Conservation (phyloP, 2,113 vertebrate species). For the Lasiurus borealis region DNA sequence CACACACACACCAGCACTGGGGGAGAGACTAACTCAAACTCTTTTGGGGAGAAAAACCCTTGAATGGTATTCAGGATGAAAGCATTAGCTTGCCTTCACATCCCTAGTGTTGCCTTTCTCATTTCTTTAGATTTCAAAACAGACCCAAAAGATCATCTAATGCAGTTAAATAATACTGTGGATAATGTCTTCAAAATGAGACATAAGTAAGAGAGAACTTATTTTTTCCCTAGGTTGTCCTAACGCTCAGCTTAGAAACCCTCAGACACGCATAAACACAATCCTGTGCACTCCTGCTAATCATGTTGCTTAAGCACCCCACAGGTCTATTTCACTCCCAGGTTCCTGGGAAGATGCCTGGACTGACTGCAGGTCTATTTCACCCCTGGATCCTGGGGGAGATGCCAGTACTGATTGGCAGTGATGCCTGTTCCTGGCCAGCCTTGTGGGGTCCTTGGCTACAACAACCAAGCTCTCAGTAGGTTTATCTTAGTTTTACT, state of each 20-base stretch:
- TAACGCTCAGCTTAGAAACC: constrained; percentile 58
- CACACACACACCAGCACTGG: neutral
- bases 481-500: neutral
- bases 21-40: neutral
- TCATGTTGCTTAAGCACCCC: constrained; percentile 52
- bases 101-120: constrained; percentile 6
- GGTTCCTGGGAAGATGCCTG: constrained; percentile 63
- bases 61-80: neutral
- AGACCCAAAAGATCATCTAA: constrained; percentile 68
- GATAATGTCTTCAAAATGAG: constrained; percentile 70
- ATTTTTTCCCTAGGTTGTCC: constrained; percentile 35
- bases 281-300: constrained; percentile 69
- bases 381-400: constrained; percentile 56
- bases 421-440: constrained; percentile 56
- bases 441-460: neutral
- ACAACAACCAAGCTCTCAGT: neutral
- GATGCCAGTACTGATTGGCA: constrained; percentile 53
- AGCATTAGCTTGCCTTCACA: constrained; percentile 54
- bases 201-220: constrained; percentile 57
- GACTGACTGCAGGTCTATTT: constrained; percentile 63
- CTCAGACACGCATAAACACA: constrained; percentile 60
- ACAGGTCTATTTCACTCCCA: neutral
- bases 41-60: neutral
- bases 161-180: constrained; percentile 65
- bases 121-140: constrained; percentile 59